These are phyloP conservation scores for Melanotaenia nigrans DNA, from an alignment of 2,797 vertebrate genomes.

Conservation along the genomic window DNA sequence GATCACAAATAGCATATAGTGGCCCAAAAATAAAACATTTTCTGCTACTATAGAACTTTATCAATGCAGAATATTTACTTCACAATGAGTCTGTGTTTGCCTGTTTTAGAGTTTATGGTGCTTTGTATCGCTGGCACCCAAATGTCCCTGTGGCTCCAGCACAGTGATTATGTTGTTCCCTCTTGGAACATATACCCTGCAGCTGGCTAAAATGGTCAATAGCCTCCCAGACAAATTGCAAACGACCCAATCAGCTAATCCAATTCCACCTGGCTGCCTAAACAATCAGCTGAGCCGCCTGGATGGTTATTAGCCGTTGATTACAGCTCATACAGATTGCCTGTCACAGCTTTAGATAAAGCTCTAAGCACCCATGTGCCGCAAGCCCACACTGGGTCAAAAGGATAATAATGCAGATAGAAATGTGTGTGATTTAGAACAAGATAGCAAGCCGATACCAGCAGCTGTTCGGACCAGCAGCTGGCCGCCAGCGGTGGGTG, in stretches of 20 bases:
- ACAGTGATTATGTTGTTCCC: conserved; percentile 32
- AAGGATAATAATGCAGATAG: conserved; percentile 44
- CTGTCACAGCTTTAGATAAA: conserved; percentile 47
- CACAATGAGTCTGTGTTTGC: neutral
- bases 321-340: conserved; percentile 51
- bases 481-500: conserved; percentile 21
- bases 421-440: conserved; percentile 15
- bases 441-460: conserved; percentile 15
- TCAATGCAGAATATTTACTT: neutral
- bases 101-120: conserved; percentile 9
- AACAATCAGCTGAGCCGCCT: conserved; percentile 32
- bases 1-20: neutral
- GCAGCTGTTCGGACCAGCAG: conserved; percentile 42
- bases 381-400: conserved; percentile 28
- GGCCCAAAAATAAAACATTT: neutral
- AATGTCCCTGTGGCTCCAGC: conserved; percentile 7
- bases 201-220: conserved; percentile 40
- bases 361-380: conserved; percentile 39
- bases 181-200: conserved; percentile 34
- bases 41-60: neutral
- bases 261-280: conserved; percentile 54
- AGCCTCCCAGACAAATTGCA: conserved; percentile 35
- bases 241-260: conserved; percentile 60
- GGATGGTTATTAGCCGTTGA: conserved; percentile 60
- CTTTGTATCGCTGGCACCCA: conserved; percentile 5